Percentiles rank a stretch among this genome's conserved stretches.
These are phyloP conservation scores for Platanista minor DNA, from an alignment of 2,113 vertebrate species.

Conservation along the genomic window DNA sequence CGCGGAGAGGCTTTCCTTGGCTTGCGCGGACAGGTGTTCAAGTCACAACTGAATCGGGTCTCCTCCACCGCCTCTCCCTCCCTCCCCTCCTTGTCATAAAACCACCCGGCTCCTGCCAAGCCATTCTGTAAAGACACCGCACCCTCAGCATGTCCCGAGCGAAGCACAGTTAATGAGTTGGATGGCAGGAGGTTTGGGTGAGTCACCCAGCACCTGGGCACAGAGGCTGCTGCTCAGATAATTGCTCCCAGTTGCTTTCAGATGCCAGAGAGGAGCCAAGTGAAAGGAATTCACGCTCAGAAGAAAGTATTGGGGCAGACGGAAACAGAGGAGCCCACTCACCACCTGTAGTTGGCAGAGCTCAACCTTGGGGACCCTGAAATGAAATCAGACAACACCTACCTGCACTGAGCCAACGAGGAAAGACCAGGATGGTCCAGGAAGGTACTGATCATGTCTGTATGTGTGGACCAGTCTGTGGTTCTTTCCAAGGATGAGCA, in stretches of 20 bases:
- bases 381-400: accelerated
- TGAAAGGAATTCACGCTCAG: neutral
- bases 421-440: accelerated
- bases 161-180: neutral
- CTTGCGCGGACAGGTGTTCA: neutral
- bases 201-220: conserved; percentile 25
- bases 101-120: neutral
- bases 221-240: neutral
- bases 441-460: accelerated
- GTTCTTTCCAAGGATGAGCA: accelerated
- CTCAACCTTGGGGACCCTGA: neutral
- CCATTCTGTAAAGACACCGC: neutral
- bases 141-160: accelerated
- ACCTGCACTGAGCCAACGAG: accelerated
- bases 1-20: neutral
- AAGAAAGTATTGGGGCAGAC: neutral
- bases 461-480: accelerated
- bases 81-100: neutral
- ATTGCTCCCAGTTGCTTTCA: neutral
- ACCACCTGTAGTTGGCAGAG: neutral
- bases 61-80: neutral
- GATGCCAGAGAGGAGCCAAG: neutral
- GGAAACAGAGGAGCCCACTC: neutral
- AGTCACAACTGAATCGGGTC: neutral
- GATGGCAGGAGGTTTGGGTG: neutral